Base-by-base conservation (phyloP, 2,888 invertebrate genomes). In the Campoplex nolae region DNA sequence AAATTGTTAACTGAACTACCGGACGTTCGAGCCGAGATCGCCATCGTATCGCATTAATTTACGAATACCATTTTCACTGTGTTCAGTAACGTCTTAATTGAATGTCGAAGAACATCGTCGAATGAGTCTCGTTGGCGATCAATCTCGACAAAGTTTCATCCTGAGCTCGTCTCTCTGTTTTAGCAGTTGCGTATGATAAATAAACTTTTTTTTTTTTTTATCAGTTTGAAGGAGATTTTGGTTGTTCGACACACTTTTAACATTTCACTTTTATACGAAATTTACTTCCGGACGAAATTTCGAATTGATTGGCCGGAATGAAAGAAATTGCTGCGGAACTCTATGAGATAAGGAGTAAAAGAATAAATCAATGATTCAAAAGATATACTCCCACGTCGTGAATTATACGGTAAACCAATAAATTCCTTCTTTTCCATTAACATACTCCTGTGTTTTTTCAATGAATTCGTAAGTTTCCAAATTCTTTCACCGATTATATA, bases 1-100 rank as follows among this genome's bases (percentile, higher is more conserved):
- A 54, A 38, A 73, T 54, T 38, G 74, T 58, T n/a, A 23, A 54
- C 35, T 13, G 23, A 74, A 74, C 38, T 35, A n/a, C 7, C 23
- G 56, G 56, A 11, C 18, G 18, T n/a, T 74, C 23, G 23, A 74
- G 38, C 35, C n/a, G 74, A 38, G 38, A 54, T 56, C 42, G 23
- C 23, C 23, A 13, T 18, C 13, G 11, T 23, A 70, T 70, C 32
- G 11, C 18, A 16, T 35, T 70, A 23, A 28, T 68, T 42, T 23
- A 23, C 23, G 16, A 23, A 45, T 45, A n/a, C 18, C 28, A 45
- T 70, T 70, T 70, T 45, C 42, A 68, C 70, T 70, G 8, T 16
- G 16, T 45, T 45, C 45, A 4, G 45, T 23, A 18, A 23, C n/a
- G 18, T 45, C 45, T 45, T 70, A 45, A 45, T 42, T 70, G 16